Conservation (phyloP, 1,140 invertebrate species). For the Gryllus bimaculatus region DNA sequence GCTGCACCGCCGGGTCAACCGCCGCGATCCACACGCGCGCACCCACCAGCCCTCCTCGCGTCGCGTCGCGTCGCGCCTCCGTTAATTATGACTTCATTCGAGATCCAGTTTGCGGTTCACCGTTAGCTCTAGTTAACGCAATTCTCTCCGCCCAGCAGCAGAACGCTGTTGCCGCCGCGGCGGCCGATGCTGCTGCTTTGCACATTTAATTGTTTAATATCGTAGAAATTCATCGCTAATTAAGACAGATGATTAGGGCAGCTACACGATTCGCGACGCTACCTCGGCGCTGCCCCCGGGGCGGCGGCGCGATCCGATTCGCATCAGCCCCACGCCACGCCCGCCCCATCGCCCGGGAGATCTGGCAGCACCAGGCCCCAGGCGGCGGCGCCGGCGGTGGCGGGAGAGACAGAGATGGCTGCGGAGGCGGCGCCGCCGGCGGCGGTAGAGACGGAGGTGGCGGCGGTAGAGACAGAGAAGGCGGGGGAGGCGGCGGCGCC, state of each 20-base stretch:
- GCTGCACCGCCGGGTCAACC: too few relatives aligned
- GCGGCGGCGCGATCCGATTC: background rate
- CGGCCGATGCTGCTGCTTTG: background rate
- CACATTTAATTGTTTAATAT: background rate
- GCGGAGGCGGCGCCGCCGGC: too few relatives aligned
- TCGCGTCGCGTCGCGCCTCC: background rate
- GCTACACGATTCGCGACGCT: background rate
- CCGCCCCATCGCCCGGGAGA: background rate
- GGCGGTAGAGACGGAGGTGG: too few relatives aligned
- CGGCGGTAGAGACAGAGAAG: too few relatives aligned
- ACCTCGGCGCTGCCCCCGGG: background rate
- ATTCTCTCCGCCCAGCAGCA: background rate
- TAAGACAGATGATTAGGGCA: slow-evolving; percentile 4
- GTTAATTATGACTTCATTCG: background rate
- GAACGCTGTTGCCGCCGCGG: background rate
- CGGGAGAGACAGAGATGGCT: too few relatives aligned
- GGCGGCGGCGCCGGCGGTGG: too few relatives aligned
- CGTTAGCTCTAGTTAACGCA: background rate
- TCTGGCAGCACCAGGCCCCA: background rate
- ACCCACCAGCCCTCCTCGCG: background rate
- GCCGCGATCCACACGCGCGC: too few relatives aligned
- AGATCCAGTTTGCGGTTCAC: background rate
- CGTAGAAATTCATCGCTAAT: background rate
- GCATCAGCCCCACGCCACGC: background rate
- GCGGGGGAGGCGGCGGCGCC: too few relatives aligned